phyloP scores from a whole-genome alignment of 2,797 vertebrate genomes.

The Alca torda region DNA sequence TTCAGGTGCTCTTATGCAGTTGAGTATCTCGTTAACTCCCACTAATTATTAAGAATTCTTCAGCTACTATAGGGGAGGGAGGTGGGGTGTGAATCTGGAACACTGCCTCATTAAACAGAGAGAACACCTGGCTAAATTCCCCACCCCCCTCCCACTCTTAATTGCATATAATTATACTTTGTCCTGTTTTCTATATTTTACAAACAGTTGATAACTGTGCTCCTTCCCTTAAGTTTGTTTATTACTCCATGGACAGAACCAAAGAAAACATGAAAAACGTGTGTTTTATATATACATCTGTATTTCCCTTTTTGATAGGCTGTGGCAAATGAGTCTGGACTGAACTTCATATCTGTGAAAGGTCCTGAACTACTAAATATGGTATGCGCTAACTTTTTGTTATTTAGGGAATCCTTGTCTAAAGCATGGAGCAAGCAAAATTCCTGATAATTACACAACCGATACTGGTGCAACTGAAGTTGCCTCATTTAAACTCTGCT shows the following conservation, averaged over 20 bases:
- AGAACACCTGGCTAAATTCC: neutral
- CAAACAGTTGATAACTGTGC: neutral
- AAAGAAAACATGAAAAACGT: neutral
- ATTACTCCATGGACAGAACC: neutral
- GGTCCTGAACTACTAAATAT: constrained; percentile 97
- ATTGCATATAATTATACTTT: neutral
- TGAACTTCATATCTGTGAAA: constrained; percentile 98
- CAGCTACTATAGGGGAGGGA: neutral
- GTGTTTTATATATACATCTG: neutral
- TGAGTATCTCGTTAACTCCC: neutral
- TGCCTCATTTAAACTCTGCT: neutral
- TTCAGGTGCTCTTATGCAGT: neutral
- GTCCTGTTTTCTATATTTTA: neutral
- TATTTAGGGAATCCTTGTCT: neutral
- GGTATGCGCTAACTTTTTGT: constrained; percentile 79
- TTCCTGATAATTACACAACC: neutral
- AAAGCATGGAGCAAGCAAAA: neutral
- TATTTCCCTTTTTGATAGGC: constrained; percentile 79
- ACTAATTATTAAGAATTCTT: neutral
- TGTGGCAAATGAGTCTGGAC: constrained; percentile 94
- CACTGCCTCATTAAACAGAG: neutral
- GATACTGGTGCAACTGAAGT: neutral
- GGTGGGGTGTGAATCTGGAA: neutral
- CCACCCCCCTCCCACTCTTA: neutral
- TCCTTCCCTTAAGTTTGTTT: neutral